Evolutionary conservation across 2,113 vertebrate species (phyloP), one percentile per base, ranked within the genome.

Genomic region (Motacilla tschutschensis): DNA sequence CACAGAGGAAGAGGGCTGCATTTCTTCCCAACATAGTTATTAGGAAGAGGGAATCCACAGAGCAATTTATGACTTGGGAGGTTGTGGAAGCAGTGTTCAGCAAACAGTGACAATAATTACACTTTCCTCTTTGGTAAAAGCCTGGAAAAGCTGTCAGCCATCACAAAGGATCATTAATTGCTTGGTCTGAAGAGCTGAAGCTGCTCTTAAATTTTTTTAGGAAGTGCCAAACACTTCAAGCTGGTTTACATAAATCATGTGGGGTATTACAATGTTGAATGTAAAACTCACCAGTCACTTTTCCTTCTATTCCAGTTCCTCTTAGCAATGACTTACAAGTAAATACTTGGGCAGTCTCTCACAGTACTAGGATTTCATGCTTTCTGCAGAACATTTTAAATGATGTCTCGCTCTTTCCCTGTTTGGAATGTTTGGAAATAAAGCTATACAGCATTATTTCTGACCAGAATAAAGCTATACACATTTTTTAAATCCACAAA

Each of bases 211-310:
- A 22, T 55, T 73, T 89, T 88, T 88, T 90, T 48, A 63, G 47
- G 69, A 84, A 73, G 88, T 59, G 74, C 9, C 55, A 73, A 92
- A 81, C 51, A 44, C 55, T 88, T 75, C 82, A 93, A 87, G 60
- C 64, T 80, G 75, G 65, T 44, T 87, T 66, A 59, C 40, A 85
- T 82, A 93, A 89, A 87, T 87, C 64, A 77, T 40, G 20, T 60
- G 4, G 12, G 20, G 36, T 54, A 62, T 91, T 87, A 59, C 46
- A 71, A 43, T 28, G 33, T 12, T 69, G 54, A 76, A 63, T 33
- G 28, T 47, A 78, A 79, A 82, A 88, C 67, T 84, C 55, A 84
- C 21, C 17, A 70, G 59, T 73, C 51, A 63, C 33, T 86, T 72
- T 57, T 62, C 33, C n/a, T 82, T 84, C 78, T 81, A 58, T 84